Base-by-base conservation (phyloP, 2,888 invertebrate species). In the Lacanobia wlatinum region DNA sequence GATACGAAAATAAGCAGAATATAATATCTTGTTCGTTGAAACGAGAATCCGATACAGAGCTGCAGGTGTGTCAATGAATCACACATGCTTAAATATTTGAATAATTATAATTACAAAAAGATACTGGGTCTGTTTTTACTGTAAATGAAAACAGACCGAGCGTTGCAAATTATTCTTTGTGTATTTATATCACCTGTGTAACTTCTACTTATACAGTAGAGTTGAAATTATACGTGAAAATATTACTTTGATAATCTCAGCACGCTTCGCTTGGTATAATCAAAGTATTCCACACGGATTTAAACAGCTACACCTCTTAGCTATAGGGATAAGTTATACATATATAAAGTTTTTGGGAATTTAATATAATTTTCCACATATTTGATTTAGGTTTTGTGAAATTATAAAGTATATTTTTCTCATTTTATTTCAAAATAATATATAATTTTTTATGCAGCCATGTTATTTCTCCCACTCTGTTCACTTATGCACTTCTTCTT, bases 1-100 rank as follows among this genome's bases (percentile, higher is more conserved):
- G 93, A 90, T 91, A 93, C 94, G 89, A 93, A 95, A 95, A 95
- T 95, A 95, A 93, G 92, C 89, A 91, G 87, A 86, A 73, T 92
- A 90, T 89, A 88, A 88, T 88, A 88, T 89, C 87, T 86, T 86
- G 88, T 89, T 89, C 91, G 86, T 84, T 90, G 89, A 91, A 91
- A 91, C 84, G 85, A 84, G 87, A 91, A 87, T 83, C 85, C 83
- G 89, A 88, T 86, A 84, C 87, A 86, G 80, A 73, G 80, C 83
- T 89, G 84, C 90, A 90, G 89, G 89, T 89, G 89, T 82, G 85
- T 86, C 82, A 83, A 84, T 90, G 90, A 91, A 88, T 91, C 89
- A 89, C 84, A 70, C 61, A 23, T 46, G 78, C 74, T 76, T 79
- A 76, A 66, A 70, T 79, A 71, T 74, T 64, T 78, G 43, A 78